Percentiles rank a stretch among this genome's conserved stretches.
Evolutionary conservation across 64 coral and sea anemone species (phyloP).

Genomic region (Porites australiensis): DNA sequence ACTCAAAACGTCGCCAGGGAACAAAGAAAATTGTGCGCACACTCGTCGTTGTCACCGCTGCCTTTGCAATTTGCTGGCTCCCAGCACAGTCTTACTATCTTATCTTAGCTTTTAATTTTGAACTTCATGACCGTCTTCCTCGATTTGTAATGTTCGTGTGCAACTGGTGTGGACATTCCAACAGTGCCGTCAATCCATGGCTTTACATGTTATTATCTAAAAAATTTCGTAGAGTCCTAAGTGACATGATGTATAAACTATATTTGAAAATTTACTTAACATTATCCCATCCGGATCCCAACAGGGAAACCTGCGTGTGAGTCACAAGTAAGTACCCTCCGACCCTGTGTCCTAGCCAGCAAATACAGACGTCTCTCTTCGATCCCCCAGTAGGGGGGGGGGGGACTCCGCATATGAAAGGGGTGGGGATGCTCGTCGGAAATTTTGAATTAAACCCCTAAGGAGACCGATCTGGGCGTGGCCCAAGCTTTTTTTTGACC

Average conservation of each 20-base stretch:
- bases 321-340: too few species aligned
- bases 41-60: conserved; percentile 20
- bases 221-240: conserved; percentile 25
- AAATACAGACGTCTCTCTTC: too few species aligned
- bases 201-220: conserved; percentile 33
- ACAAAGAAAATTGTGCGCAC: conserved; percentile 26
- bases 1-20: neutral
- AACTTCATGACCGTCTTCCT: neutral
- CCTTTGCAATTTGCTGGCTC: conserved; percentile 46
- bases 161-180: conserved; percentile 42
- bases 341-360: too few species aligned
- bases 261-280: neutral
- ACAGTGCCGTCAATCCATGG: conserved; percentile 32
- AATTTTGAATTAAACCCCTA: too few species aligned
- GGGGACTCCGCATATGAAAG: too few species aligned
- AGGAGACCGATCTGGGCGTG: too few species aligned
- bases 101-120: neutral
- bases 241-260: neutral
- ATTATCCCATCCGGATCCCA: neutral
- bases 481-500: too few species aligned
- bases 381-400: too few species aligned
- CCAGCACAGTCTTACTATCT: conserved; percentile 45
- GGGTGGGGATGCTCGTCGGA: too few species aligned
- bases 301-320: too few species aligned
- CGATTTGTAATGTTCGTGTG: conserved; percentile 3